Evolutionary conservation across 2,113 vertebrate species (phyloP).

Genomic region (Ciconia boyciana): DNA sequence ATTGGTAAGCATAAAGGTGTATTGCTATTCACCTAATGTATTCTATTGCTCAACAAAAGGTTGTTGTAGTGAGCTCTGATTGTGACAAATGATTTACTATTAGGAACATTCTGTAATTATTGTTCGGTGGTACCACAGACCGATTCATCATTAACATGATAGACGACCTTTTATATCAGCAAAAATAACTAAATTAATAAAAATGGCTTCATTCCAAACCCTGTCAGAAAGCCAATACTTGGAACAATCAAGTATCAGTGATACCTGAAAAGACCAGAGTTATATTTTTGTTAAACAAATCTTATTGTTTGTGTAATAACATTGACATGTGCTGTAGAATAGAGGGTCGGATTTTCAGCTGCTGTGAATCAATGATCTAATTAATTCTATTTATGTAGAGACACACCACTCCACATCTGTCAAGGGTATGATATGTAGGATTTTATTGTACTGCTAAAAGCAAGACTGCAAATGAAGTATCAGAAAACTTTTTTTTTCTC

Average conservation of each 20-base stretch:
- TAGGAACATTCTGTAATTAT: slow-evolving; percentile 89
- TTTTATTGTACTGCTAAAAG: slow-evolving; percentile 47
- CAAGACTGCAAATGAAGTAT: neutral
- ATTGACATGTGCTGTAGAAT: slow-evolving; percentile 43
- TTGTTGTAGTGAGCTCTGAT: slow-evolving; percentile 77
- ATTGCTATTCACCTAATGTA: slow-evolving; percentile 78
- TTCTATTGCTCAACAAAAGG: slow-evolving; percentile 78
- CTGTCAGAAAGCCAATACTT: slow-evolving; percentile 85
- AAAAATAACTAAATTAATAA: slow-evolving; percentile 92
- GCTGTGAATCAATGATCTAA: slow-evolving; percentile 52
- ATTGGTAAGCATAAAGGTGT: slow-evolving; percentile 73
- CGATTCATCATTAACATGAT: slow-evolving; percentile 87
- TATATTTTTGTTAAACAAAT: slow-evolving; percentile 71
- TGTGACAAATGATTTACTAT: slow-evolving; percentile 89
- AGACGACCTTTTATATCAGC: slow-evolving; percentile 87
- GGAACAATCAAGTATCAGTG: slow-evolving; percentile 77
- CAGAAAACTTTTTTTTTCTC: slow-evolving; percentile 10
- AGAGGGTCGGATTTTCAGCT: slow-evolving; percentile 28
- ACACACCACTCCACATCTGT: slow-evolving; percentile 54
- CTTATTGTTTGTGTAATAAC: slow-evolving; percentile 66
- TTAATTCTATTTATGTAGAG: slow-evolving; percentile 61
- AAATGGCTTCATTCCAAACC: slow-evolving; percentile 86
- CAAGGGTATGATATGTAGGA: slow-evolving; percentile 12
- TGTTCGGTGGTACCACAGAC: slow-evolving; percentile 82
- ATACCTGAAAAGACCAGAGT: slow-evolving; percentile 70